Evolutionary conservation across 2,797 vertebrate species (phyloP).

Genomic region (Lithobates sylvaticus): DNA sequence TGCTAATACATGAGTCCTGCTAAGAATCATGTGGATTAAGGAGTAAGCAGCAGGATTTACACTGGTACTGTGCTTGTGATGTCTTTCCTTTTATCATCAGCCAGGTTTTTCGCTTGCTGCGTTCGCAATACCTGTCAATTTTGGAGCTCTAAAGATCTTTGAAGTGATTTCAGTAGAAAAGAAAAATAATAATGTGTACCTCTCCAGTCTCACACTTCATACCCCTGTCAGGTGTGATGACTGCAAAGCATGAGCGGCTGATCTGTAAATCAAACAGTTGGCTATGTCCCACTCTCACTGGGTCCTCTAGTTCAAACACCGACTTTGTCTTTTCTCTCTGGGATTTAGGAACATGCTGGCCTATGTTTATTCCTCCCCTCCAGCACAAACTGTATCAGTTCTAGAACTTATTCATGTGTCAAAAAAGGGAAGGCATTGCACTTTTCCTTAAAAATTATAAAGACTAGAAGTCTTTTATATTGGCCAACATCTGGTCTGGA

Average conservation of each 20-base stretch:
- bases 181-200: conserved; percentile 36
- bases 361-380: conserved; percentile 9
- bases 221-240: conserved; percentile 60
- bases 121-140: conserved; percentile 46
- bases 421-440: conserved; percentile 37
- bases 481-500: conserved; percentile 60
- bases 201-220: conserved; percentile 28
- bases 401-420: conserved; percentile 50
- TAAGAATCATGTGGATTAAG: conserved; percentile 36
- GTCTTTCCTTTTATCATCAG: conserved; percentile 41
- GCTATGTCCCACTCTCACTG: conserved; percentile 40
- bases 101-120: conserved; percentile 12
- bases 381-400: conserved; percentile 41
- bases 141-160: conserved; percentile 47
- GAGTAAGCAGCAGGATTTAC: conserved; percentile 42
- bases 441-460: conserved; percentile 34
- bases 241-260: conserved; percentile 53
- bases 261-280: conserved; percentile 56
- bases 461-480: conserved; percentile 30
- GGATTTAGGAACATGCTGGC: conserved; percentile 42
- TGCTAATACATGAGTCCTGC: conserved; percentile 19
- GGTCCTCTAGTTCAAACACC: conserved; percentile 50
- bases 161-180: conserved; percentile 45
- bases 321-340: conserved; percentile 22
- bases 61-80: conserved; percentile 32